Percentiles rank a stretch among this genome's conserved stretches.
These are phyloP conservation scores for Oreortyx pictus DNA, from an alignment of 2,797 vertebrate genomes.

Conservation along the genomic window DNA sequence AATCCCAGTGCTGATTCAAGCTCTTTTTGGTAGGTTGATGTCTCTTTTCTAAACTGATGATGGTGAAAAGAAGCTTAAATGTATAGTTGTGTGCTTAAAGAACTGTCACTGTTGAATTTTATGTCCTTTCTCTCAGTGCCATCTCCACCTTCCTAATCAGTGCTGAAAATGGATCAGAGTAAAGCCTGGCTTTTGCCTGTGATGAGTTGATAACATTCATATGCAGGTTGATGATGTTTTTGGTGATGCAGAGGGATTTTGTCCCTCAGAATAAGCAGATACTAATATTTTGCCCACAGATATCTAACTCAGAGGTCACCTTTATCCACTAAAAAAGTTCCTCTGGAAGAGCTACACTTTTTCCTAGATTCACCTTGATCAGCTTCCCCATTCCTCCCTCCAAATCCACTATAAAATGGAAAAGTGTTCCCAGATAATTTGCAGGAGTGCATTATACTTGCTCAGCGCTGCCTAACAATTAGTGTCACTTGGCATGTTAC, in stretches of 20 bases:
- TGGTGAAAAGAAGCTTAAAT: not conserved
- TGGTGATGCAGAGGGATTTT: not conserved
- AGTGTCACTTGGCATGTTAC: constrained; percentile 70
- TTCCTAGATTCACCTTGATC: constrained; percentile 32
- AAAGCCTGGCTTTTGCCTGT: not conserved
- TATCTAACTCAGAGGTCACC: not conserved
- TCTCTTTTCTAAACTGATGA: not conserved
- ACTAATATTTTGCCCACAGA: not conserved
- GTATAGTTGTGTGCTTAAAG: not conserved
- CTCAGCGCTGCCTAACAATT: constrained; percentile 71
- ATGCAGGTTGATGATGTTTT: not conserved
- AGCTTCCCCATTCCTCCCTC: not conserved
- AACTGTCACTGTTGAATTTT: not conserved
- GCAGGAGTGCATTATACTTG: constrained; percentile 34
- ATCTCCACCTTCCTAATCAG: not conserved
- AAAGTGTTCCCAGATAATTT: constrained; percentile 54
- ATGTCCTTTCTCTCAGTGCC: not conserved
- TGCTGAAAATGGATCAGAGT: not conserved
- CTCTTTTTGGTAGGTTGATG: not conserved
- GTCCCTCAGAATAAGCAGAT: not conserved
- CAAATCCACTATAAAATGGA: constrained; percentile 4
- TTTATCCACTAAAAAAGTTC: not conserved
- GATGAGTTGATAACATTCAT: not conserved
- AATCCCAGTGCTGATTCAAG: not conserved
- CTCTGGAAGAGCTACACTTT: not conserved